Conservation (phyloP, 1,140 invertebrate genomes). For the honey bee (Apis mellifera) region Amel_HAv3.1 CM009936.2:12526501-12527000, state of each 20-base stretch:
- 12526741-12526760: conserved; percentile 60
- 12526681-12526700: conserved; percentile 8
- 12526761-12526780: conserved; percentile 55
- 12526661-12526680: background rate
- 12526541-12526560: no score
- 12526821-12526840: conserved; percentile 55
- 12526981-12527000: no score
- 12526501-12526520: no score
- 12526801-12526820: conserved; percentile 48
- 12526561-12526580: no score
- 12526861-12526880: conserved; percentile 16
- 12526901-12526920: background rate
- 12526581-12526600: no score
- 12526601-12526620: no score
- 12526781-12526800: conserved; percentile 64
- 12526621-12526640: no score
- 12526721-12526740: conserved; percentile 50
- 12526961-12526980: no score
- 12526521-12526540: no score
- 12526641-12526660: no score
- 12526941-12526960: no score
- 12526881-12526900: background rate
- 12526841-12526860: conserved; percentile 38
- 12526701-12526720: conserved; percentile 23
- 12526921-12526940: no score